Evolutionary conservation across 2,888 invertebrate species (phyloP).

Genomic region (Plagodis dolabraria): DNA sequence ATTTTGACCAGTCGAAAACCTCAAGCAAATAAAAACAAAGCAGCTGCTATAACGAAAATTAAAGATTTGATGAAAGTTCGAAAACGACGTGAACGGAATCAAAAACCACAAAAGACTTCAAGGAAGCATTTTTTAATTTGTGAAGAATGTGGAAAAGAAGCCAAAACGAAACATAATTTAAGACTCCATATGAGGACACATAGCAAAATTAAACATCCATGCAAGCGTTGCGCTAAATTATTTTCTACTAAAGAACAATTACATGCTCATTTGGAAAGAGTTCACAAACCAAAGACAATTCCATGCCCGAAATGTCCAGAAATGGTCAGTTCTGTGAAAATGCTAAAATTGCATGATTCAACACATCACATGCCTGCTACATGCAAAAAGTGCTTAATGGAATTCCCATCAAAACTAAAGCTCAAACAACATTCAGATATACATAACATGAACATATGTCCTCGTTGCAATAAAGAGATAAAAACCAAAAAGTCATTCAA

Average conservation of each 20-base stretch:
- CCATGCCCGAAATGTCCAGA: conserved; percentile 62
- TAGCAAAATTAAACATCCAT: conserved; percentile 49
- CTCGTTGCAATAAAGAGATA: conserved; percentile 58
- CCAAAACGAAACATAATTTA: conserved; percentile 46
- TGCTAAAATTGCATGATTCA: conserved; percentile 60
- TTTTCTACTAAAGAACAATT: conserved; percentile 52
- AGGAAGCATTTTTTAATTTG: conserved; percentile 47
- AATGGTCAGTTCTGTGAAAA: conserved; percentile 63
- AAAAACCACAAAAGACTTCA: conserved; percentile 38
- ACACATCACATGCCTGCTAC: conserved; percentile 55
- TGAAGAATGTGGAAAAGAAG: conserved; percentile 59
- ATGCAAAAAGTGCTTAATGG: conserved; percentile 63
- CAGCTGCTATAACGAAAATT: conserved; percentile 52
- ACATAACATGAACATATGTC: conserved; percentile 61
- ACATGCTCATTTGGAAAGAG: conserved; percentile 57
- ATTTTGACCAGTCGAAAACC: conserved; percentile 58
- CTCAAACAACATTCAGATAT: conserved; percentile 61
- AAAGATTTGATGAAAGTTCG: conserved; percentile 54
- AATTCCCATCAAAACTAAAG: conserved; percentile 58
- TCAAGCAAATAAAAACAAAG: conserved; percentile 45
- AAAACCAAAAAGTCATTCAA: conserved; percentile 57
- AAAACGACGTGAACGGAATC: conserved; percentile 24
- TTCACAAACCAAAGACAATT: conserved; percentile 64
- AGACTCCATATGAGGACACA: conserved; percentile 57
- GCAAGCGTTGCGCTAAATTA: conserved; percentile 60